Percentiles rank a stretch among this genome's conserved stretches.
Conservation (phyloP, 2,797 vertebrate species). For the Lacerta viridis region DNA sequence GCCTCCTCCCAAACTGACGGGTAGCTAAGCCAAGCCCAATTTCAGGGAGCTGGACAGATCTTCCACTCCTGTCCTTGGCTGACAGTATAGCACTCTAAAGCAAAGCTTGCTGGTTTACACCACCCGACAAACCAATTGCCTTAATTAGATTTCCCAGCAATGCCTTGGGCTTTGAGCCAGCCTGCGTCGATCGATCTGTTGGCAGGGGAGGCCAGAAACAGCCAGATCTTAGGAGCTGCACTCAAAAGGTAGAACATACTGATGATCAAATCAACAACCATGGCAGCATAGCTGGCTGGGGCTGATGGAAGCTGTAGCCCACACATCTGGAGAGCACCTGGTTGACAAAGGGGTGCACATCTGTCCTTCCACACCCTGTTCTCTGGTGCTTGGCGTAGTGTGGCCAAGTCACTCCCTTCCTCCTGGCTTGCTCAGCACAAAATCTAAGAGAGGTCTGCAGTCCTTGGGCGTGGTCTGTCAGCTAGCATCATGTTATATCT, state of each 20-base stretch:
- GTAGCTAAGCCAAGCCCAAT: neutral
- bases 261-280: neutral
- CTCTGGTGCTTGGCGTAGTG: neutral
- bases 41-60: neutral
- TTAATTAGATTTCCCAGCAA: constrained; percentile 26
- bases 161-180: neutral
- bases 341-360: too few relatives aligned
- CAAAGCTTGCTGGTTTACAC: neutral
- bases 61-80: neutral
- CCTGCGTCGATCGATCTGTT: neutral
- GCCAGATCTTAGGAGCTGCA: neutral
- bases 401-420: neutral
- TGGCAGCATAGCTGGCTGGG: too few relatives aligned
- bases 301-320: too few relatives aligned
- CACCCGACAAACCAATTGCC: neutral
- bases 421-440: neutral
- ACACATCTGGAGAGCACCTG: too few relatives aligned
- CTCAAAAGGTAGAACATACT: neutral
- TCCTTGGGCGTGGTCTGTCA: neutral
- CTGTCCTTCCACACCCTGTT: neutral
- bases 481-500: neutral
- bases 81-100: neutral
- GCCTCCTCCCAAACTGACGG: neutral
- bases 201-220: too few relatives aligned
- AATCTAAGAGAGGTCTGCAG: neutral